These are phyloP conservation scores for Halichoerus grypus DNA, from an alignment of 2,113 vertebrate genomes.

Conservation along the genomic window DNA sequence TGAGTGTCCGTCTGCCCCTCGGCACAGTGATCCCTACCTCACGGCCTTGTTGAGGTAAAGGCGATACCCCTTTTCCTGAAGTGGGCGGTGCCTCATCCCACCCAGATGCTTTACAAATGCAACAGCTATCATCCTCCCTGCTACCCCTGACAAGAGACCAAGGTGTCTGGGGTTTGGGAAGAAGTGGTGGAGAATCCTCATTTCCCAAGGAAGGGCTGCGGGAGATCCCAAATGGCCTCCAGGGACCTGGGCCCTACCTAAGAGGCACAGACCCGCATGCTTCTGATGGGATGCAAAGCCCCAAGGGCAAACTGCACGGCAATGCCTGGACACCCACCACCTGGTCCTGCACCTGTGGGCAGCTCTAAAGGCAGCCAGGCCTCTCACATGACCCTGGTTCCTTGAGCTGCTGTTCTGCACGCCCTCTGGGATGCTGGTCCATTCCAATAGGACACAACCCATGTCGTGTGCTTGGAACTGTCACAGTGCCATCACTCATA, in stretches of 20 bases:
- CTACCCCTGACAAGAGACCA: rapidly evolving
- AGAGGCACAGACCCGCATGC: background rate
- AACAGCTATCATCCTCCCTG: background rate
- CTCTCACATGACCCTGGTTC: background rate
- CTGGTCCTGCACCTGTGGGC: background rate
- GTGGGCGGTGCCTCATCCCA: background rate
- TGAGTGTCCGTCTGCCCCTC: rapidly evolving
- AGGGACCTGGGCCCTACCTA: background rate
- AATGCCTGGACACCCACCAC: rapidly evolving
- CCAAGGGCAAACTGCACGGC: rapidly evolving
- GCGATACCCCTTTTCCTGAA: rapidly evolving
- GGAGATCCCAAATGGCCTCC: background rate
- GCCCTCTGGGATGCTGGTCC: too few species aligned
- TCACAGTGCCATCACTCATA: background rate
- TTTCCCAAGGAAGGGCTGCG: background rate
- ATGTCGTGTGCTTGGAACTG: rapidly evolving
- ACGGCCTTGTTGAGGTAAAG: background rate
- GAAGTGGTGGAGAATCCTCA: background rate
- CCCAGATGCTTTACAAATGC: background rate
- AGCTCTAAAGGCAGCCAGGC: background rate
- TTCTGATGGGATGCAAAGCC: background rate
- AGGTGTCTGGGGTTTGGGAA: background rate
- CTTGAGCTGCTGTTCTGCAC: background rate
- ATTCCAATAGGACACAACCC: background rate
- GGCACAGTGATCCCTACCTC: background rate